phyloP scores from a whole-genome alignment of 92 coral and sea anemone genomes.

The Chrysogorgia sp. region DNA sequence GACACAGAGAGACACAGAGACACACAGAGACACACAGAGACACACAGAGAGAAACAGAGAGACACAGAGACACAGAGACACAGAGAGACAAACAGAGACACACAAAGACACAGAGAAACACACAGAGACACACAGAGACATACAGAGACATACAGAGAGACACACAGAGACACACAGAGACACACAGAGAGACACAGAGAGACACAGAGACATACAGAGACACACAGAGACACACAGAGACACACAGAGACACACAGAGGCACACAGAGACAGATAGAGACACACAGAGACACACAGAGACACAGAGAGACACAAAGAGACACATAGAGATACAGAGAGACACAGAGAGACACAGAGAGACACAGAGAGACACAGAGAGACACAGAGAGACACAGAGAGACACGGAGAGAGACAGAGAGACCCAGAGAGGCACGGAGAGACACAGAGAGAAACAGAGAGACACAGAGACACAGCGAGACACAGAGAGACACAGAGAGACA shows the following conservation, averaged over 20 bases:
- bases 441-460: too few relatives aligned
- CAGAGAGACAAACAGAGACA: too few relatives aligned
- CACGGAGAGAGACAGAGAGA: too few relatives aligned
- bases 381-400: not conserved
- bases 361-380: not conserved
- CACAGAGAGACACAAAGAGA: not conserved
- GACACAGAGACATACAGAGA: not conserved
- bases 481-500: too few relatives aligned
- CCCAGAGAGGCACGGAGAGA: too few relatives aligned
- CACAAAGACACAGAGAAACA: too few relatives aligned
- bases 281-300: not conserved
- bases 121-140: not conserved
- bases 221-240: not conserved
- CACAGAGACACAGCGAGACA: too few relatives aligned
- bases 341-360: not conserved
- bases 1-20: not conserved
- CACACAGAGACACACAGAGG: too few relatives aligned
- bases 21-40: not conserved
- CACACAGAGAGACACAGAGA: not conserved
- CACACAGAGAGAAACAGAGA: too few relatives aligned
- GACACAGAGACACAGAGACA: not conserved
- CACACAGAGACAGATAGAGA: too few relatives aligned
- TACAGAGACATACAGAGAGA: not conserved
- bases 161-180: not conserved
- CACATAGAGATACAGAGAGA: too few relatives aligned